These are phyloP conservation scores for Pristionchus entomophagus DNA, from an alignment of 2,888 invertebrate genomes.

Conservation along the genomic window DNA sequence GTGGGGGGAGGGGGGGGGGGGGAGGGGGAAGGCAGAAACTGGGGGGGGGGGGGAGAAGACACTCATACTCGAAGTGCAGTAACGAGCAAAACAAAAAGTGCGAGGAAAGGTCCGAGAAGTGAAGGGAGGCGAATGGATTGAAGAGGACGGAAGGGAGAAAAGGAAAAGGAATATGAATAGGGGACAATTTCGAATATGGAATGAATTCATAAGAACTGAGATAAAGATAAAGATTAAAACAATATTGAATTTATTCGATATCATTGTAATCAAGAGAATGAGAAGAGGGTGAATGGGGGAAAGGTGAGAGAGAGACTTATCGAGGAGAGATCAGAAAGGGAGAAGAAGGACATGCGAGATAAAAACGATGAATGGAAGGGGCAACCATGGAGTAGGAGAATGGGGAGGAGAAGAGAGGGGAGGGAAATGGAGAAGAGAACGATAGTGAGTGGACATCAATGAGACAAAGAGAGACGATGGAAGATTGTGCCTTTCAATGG, in stretches of 20 bases:
- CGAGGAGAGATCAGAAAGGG: slow-evolving; percentile 20
- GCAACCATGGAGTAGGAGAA: not conserved
- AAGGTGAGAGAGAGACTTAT: not conserved
- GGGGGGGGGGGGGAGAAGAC: not conserved
- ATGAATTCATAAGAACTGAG: not conserved
- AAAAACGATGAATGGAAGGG: slow-evolving; percentile 49
- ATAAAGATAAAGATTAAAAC: not conserved
- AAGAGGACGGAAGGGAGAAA: not conserved
- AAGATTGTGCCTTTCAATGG: slow-evolving; percentile 49
- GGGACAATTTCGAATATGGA: too few species aligned
- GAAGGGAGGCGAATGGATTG: not conserved
- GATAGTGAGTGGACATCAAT: not conserved
- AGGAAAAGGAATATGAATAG: not conserved
- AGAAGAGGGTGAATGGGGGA: not conserved
- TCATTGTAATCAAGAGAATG: not conserved
- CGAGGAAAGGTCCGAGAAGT: slow-evolving; percentile 33
- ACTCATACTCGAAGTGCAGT: slow-evolving; percentile 39
- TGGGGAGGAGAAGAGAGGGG: slow-evolving; percentile 46
- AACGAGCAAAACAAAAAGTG: slow-evolving; percentile 40
- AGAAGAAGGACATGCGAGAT: slow-evolving; percentile 40
- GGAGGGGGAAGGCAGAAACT: not conserved
- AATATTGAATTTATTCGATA: not conserved
- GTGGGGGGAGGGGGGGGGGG: too few species aligned
- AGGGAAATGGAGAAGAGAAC: slow-evolving; percentile 5
- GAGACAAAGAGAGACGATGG: not conserved